Evolutionary conservation across 1,140 invertebrate species (phyloP).

Genomic region (Magallana gigas): DNA sequence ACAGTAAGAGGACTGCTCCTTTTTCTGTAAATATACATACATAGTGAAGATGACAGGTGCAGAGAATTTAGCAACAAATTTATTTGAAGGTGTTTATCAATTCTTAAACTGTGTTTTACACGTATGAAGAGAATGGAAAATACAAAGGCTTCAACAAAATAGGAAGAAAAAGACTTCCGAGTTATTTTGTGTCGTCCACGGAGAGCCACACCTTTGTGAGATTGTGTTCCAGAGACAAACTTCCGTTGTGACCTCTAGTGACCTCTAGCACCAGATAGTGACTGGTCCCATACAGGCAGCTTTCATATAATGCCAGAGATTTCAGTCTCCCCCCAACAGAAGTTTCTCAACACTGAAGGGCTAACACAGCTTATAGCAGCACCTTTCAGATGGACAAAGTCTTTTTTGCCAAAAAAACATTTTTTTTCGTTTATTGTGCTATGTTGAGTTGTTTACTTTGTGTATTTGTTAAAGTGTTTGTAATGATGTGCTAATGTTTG

Average conservation of each 20-base stretch:
- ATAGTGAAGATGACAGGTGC: background rate
- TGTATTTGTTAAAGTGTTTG: constrained; percentile 1
- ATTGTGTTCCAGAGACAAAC: constrained; percentile 9
- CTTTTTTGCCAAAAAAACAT: constrained; percentile 13
- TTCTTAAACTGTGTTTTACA: background rate
- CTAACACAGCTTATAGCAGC: too few species aligned
- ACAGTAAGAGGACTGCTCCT: background rate
- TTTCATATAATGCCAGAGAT: constrained; percentile 27
- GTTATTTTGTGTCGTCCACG: constrained; percentile 3
- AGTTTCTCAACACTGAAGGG: background rate
- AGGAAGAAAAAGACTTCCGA: constrained; percentile 15
- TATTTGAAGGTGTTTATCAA: background rate
- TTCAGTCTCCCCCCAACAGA: constrained; percentile 2
- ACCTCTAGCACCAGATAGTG: constrained; percentile 11
- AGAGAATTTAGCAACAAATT: background rate
- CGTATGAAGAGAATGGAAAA: background rate
- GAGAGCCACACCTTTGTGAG: background rate
- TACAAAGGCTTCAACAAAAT: background rate
- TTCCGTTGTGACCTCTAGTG: background rate
- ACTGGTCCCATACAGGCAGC: constrained; percentile 5
- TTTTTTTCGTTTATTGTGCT: constrained; percentile 28
- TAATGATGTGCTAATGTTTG: constrained; percentile 1
- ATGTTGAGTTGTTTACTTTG: constrained; percentile 27
- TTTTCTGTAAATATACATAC: background rate
- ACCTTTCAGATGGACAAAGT: background rate